Evolutionary conservation across 2,797 vertebrate genomes (phyloP), one percentile per base, ranked within the genome.

Genomic region (Tragopan temminckii): DNA sequence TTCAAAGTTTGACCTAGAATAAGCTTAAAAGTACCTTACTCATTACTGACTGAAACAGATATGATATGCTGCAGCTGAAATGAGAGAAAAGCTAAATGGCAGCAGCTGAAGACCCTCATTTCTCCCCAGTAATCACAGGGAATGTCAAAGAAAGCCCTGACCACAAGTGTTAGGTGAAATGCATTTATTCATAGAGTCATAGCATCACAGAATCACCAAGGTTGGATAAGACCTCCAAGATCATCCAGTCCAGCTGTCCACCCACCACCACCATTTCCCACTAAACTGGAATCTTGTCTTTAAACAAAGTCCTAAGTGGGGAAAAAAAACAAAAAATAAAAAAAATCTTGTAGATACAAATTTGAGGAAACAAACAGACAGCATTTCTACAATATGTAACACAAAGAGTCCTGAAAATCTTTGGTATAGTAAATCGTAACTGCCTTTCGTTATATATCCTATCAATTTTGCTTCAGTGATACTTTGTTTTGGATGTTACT

Each of bases 361-460:
- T 18, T 35, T 33, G 4, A 25, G 27, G 7, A 40, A 61, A 59
- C 1, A 72, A 35, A 79, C 2, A 40, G 38, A 35, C 33, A 66
- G 31, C 46, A 66, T 67, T 61, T 84, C 29, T 61, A 16, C 25
- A 46, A 27, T 11, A 40, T 13, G 13, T 42, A 13, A 40, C 18
- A 29, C 55, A 8, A 36, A 48, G 15, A 4, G 14, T 62, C 6
- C 29, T 80, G 42, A n/a, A 68, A 33, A 38, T 38, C 3, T 53
- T 53, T 46, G 27, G 16, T 59, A 3, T 7, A 61, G 5, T 5
- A 40, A 63, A 52, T 58, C 79, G 63, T 35, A 58, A 40, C 11
- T 24, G 4, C 11, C 17, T 74, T 74, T 58, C 18, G 40, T 74
- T 40, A 35, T 17, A 40, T 4, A 24, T 0, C 0, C 8, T 58